A percentile compares a stretch with the other conserved stretches of the same genome.
Evolutionary conservation across 2,113 vertebrate genomes (phyloP).

Genomic region (Bubo scandiacus): DNA sequence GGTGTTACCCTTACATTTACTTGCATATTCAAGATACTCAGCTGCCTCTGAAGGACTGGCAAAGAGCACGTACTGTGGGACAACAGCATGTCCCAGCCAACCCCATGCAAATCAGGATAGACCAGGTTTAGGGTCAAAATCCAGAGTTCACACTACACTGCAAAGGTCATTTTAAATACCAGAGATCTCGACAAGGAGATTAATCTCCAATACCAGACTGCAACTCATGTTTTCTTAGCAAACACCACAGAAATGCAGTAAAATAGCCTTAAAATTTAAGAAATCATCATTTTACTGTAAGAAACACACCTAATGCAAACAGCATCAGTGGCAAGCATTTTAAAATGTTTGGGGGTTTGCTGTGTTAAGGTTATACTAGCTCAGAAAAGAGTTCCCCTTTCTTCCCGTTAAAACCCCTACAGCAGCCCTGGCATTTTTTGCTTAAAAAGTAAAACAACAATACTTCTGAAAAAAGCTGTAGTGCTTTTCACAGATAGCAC

Average conservation of each 20-base stretch:
- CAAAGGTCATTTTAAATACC: neutral
- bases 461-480: neutral
- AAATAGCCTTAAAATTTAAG: neutral
- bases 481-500: neutral
- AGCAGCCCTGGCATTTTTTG: neutral
- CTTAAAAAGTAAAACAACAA: neutral
- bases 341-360: neutral
- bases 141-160: neutral
- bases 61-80: neutral
- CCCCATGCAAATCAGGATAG: neutral
- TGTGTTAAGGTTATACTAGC: neutral
- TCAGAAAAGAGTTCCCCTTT: neutral
- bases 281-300: neutral
- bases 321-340: neutral
- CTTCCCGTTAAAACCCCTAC: neutral
- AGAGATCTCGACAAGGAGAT: accelerated
- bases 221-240: neutral
- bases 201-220: neutral
- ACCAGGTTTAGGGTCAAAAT: neutral
- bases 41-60: neutral
- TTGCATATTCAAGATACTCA: neutral
- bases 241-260: neutral
- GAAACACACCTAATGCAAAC: neutral
- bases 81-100: neutral
- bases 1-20: neutral